phyloP scores from a whole-genome alignment of 2,888 invertebrate species.

The Torymus auratus region DNA sequence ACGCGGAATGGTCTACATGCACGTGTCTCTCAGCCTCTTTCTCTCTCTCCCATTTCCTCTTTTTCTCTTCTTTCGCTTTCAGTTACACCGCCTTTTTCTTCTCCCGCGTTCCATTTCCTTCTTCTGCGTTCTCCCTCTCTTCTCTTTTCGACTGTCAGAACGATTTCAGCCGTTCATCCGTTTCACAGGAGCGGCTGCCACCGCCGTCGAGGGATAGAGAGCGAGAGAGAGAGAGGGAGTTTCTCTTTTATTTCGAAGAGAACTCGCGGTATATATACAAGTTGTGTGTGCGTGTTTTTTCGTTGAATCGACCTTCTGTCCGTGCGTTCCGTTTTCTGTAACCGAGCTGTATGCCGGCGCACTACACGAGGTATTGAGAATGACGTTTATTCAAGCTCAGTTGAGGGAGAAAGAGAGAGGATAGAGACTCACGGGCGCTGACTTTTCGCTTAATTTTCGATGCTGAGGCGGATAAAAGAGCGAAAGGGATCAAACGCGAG shows the following conservation, averaged over 20 bases:
- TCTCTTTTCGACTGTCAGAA: conserved; percentile 64
- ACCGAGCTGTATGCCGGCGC: background rate
- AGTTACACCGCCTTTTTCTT: conserved; percentile 42
- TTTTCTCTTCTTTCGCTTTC: conserved; percentile 41
- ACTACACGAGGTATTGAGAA: background rate
- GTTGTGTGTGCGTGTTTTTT: background rate
- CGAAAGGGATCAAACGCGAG: background rate
- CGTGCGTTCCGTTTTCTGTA: background rate
- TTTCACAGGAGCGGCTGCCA: conserved; percentile 57
- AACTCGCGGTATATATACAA: background rate
- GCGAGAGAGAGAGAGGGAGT: background rate
- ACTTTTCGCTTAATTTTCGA: background rate
- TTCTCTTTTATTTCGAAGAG: conserved; percentile 31
- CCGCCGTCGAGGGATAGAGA: background rate
- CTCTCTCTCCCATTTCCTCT: background rate
- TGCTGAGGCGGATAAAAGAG: background rate
- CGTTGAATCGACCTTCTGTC: conserved; percentile 15
- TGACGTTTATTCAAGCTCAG: conserved; percentile 27
- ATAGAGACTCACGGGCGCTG: background rate
- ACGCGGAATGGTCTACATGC: conserved; percentile 18
- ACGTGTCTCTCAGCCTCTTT: background rate
- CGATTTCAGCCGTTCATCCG: conserved; percentile 65
- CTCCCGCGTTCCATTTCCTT: conserved; percentile 24
- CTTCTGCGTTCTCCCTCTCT: conserved; percentile 52
- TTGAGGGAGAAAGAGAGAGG: background rate